Conservation (phyloP, 1,140 invertebrate genomes). For the Ditylenchus dipsaci region DNA sequence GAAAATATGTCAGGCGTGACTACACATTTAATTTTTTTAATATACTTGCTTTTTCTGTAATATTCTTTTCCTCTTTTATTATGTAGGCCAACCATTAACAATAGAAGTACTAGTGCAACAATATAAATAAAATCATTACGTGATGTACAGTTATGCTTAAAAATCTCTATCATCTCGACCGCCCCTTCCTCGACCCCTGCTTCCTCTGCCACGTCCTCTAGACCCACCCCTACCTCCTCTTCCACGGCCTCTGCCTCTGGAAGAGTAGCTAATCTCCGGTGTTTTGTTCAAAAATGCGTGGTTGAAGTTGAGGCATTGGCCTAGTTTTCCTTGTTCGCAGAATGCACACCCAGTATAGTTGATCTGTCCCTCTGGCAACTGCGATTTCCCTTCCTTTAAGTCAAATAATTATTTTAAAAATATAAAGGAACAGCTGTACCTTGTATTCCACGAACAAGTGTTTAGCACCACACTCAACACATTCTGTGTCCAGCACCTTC, state of each 20-base stretch:
- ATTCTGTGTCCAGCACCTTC: conserved; percentile 69
- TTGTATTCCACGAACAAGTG: conserved; percentile 79
- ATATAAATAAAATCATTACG: no score
- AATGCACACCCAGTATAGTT: conserved; percentile 89
- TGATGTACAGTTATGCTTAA: no score
- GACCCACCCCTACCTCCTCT: no score
- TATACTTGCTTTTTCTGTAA: no score
- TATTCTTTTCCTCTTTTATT: no score
- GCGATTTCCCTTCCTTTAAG: conserved; percentile 70
- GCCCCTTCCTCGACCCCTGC: background rate
- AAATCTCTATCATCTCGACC: background rate
- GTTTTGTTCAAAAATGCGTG: conserved; percentile 35
- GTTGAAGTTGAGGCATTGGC: conserved; percentile 34
- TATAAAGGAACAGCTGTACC: conserved; percentile 36
- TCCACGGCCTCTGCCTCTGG: conserved; percentile 19
- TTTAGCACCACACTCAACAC: conserved; percentile 81
- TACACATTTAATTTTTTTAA: no score
- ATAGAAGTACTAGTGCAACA: no score
- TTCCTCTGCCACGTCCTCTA: conserved; percentile 21
- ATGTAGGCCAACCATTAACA: no score
- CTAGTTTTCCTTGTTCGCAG: conserved; percentile 69
- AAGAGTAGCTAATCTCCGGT: conserved; percentile 14
- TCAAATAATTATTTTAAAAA: conserved; percentile 14
- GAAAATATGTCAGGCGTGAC: no score
- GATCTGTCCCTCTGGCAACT: conserved; percentile 73